Percentiles rank a stretch among this genome's conserved stretches.
phyloP scores from a whole-genome alignment of 2,888 invertebrate genomes.

The Xylota sylvarum region DNA sequence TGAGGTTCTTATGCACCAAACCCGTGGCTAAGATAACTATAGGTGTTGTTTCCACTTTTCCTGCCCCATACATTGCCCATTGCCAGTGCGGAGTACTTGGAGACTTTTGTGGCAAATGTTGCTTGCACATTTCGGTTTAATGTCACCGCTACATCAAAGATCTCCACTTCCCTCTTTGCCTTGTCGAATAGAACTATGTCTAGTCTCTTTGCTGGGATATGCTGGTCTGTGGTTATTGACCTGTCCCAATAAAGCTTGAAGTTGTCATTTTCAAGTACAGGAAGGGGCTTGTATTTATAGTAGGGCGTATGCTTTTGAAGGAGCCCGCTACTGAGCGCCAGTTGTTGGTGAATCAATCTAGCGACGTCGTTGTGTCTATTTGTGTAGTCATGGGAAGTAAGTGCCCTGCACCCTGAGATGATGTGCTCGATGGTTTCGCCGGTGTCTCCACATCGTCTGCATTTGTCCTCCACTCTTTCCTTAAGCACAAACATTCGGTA shows the following conservation, averaged over 20 bases:
- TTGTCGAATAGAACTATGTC: not conserved
- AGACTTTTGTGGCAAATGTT: not conserved
- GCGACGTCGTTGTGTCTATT: slow-evolving; percentile 17
- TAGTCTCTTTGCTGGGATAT: slow-evolving; percentile 3
- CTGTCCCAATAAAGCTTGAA: slow-evolving; percentile 16
- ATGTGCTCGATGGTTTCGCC: slow-evolving; percentile 19
- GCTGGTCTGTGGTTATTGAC: not conserved
- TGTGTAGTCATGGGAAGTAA: not conserved
- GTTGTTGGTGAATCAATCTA: not conserved
- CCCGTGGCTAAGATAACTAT: too few relatives aligned
- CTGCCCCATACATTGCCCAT: not conserved
- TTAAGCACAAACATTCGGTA: too few relatives aligned
- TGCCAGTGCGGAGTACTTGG: not conserved
- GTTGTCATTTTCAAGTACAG: not conserved
- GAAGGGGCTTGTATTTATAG: slow-evolving; percentile 16
- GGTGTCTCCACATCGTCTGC: too few relatives aligned
- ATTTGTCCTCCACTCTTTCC: too few relatives aligned
- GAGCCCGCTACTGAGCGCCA: not conserved
- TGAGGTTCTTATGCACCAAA: too few relatives aligned
- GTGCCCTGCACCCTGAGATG: slow-evolving; percentile 1
- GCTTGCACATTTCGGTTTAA: slow-evolving; percentile 2
- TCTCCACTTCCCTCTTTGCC: not conserved
- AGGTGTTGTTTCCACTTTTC: too few relatives aligned
- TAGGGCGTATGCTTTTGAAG: not conserved
- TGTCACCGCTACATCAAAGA: not conserved